A percentile compares a stretch with the other conserved stretches of the same genome.
Evolutionary conservation across 2,888 invertebrate species (phyloP).

Genomic region (Drosophila suboccidentalis): DNA sequence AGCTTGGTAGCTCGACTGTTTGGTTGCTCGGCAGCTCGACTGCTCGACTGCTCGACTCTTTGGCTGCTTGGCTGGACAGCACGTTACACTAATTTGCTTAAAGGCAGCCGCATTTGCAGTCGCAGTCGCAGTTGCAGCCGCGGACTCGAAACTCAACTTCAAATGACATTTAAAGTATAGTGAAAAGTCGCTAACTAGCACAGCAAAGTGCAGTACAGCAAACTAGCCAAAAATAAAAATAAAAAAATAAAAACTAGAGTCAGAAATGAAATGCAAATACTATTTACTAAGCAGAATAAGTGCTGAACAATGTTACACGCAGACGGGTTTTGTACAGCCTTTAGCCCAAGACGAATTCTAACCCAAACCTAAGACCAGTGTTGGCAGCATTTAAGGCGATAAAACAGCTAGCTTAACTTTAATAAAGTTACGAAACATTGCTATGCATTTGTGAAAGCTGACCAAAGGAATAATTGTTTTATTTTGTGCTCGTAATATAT

Average conservation of each 20-base stretch:
- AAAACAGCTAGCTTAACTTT: background rate
- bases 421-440: too few species aligned
- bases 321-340: slow-evolving; percentile 9
- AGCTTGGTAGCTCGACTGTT: background rate
- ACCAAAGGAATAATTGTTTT: too few species aligned
- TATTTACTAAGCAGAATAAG: slow-evolving; percentile 67
- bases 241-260: slow-evolving; percentile 29
- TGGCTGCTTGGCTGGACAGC: slow-evolving; percentile 33
- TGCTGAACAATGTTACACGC: slow-evolving; percentile 57
- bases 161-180: slow-evolving; percentile 79
- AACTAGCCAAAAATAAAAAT: background rate
- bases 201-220: slow-evolving; percentile 18
- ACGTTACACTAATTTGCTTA: slow-evolving; percentile 73
- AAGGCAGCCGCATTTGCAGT: slow-evolving; percentile 51
- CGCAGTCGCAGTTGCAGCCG: slow-evolving; percentile 39
- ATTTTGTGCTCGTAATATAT: too few species aligned
- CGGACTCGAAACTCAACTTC: slow-evolving; percentile 60
- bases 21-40: background rate
- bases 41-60: background rate
- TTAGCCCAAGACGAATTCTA: background rate
- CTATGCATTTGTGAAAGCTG: too few species aligned
- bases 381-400: background rate
- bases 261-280: slow-evolving; percentile 74
- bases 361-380: background rate
- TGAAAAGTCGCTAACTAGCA: slow-evolving; percentile 76